Base-by-base conservation (phyloP, 2,113 vertebrate species). In the Pardalotus punctatus region DNA sequence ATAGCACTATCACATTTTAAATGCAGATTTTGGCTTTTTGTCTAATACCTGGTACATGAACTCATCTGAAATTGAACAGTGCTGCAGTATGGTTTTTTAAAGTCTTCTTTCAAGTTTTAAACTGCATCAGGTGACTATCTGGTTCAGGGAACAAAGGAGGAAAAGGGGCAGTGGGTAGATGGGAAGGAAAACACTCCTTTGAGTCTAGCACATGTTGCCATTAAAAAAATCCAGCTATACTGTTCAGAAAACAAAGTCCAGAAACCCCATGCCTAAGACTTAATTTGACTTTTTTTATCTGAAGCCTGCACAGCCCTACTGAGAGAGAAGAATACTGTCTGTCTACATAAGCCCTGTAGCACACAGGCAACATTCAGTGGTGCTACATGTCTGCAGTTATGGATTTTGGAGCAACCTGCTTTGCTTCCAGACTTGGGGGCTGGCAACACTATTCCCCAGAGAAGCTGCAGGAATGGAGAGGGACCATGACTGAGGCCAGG, bases 391-490 rank as follows among this genome's bases (percentile, higher is more conserved):
- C 25, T 16, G 16, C 7, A 19, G 22, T 42, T 51, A 56, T 0
- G 11, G 45, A 70, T 86, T 86, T 61, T 50, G n/a, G n/a, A 74
- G 60, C 1, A 0, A 27, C 35, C 22, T n/a, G 43, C 45, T 93
- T 69, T 61, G 25, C 36, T 85, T 87, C 65, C 61, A 84, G 43
- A 48, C 24, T 0, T 0, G 0, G 8, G 8, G 31, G 9, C 86
- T 0, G 0, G 11, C 1, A 2, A 40, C 4, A 8, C 38, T 80
- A 8, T 35, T 4, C 21, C 27, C 13, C 11, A 42, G 20, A 18
- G n/a, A 72, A 43, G 58, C 18, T 61, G 72, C 2, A 20, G 72
- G 35, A 87, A 48, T 31, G 7, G 28, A 61, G 33, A 71, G 24
- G 29, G 38, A 45, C 29, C 3, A 6, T 10, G 45, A 85, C 31